Percentiles rank a stretch among this genome's conserved stretches.
Evolutionary conservation across 1,140 invertebrate species (phyloP).

Genomic region (Temnothorax nylanderi): DNA sequence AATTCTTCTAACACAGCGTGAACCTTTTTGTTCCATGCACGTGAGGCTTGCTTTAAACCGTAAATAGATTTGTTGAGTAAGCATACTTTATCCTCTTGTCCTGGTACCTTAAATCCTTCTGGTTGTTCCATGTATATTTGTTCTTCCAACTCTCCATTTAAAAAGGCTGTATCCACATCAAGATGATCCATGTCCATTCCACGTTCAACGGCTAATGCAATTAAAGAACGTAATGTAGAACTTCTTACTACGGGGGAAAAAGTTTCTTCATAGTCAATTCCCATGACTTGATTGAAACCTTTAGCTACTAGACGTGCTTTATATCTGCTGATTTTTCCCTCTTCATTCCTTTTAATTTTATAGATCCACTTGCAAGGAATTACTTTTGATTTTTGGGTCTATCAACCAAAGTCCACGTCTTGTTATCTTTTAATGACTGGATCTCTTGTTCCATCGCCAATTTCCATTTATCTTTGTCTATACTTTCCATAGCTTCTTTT

Average conservation of each 20-base stretch:
- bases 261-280: neutral
- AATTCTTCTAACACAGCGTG: too few species aligned
- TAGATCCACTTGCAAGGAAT: neutral
- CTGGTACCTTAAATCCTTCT: neutral
- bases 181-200: neutral
- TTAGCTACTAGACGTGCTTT: neutral
- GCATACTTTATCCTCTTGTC: neutral
- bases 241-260: neutral
- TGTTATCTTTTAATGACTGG: too few species aligned
- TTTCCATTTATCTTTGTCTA: too few species aligned
- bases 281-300: neutral
- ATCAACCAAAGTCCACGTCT: too few species aligned
- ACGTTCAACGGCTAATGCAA: neutral
- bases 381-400: too few species aligned
- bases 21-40: too few species aligned
- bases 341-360: conserved; percentile 3
- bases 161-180: neutral
- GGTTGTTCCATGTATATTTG: neutral
- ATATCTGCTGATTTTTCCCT: neutral
- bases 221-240: neutral
- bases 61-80: neutral
- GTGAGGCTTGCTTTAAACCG: neutral
- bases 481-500: too few species aligned
- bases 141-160: neutral
- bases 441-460: too few species aligned